These are phyloP conservation scores for Meghimatium bilineatum DNA, from an alignment of 2,888 invertebrate species.

Conservation along the genomic window DNA sequence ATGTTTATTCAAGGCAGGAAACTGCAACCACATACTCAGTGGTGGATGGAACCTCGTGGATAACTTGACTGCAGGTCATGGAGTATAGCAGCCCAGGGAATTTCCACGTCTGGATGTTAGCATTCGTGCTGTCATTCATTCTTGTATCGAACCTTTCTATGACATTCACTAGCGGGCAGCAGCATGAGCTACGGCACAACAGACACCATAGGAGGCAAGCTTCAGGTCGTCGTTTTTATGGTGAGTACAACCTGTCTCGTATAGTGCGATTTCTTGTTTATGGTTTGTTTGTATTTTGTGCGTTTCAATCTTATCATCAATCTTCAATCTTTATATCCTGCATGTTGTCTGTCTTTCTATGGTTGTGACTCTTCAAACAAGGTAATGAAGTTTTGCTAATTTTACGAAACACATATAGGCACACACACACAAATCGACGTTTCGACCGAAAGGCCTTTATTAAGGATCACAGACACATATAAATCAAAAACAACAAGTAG, in stretches of 20 bases:
- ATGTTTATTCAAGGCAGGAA: slow-evolving; percentile 9
- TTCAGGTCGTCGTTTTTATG: slow-evolving; percentile 16
- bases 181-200: background rate
- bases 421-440: too few relatives aligned
- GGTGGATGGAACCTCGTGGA: slow-evolving; percentile 30
- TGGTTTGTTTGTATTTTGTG: too few relatives aligned
- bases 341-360: too few relatives aligned
- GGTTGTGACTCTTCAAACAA: too few relatives aligned
- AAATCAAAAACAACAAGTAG: too few relatives aligned
- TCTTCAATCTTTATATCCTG: too few relatives aligned
- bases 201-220: slow-evolving; percentile 11
- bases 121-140: background rate
- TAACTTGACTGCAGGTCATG: slow-evolving; percentile 5
- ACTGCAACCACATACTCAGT: slow-evolving; percentile 19
- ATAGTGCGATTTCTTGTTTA: too few relatives aligned
- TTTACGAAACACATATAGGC: too few relatives aligned
- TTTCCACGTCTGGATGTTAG: background rate
- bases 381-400: too few relatives aligned
- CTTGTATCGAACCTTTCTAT: background rate
- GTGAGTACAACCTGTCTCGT: slow-evolving; percentile 9
- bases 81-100: slow-evolving; percentile 34
- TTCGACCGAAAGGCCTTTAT: too few relatives aligned
- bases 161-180: background rate
- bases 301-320: too few relatives aligned
- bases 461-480: too few relatives aligned